Evolutionary conservation across 1,140 invertebrate genomes (phyloP).

Genomic region (Psilanteris sp.): DNA sequence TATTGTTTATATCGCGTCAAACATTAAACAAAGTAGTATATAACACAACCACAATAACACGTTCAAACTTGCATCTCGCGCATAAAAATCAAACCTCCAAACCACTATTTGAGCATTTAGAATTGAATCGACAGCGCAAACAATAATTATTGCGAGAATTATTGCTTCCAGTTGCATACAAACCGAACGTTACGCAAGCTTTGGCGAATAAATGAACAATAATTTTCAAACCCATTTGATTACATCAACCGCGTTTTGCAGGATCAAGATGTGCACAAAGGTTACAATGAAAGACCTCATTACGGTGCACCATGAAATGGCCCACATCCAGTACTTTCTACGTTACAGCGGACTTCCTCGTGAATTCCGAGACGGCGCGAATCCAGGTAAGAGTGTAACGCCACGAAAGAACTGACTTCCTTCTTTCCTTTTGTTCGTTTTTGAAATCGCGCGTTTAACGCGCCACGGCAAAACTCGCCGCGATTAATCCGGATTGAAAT

Average conservation of each 20-base stretch:
- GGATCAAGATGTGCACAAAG: conserved; percentile 97
- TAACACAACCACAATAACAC: too few species aligned
- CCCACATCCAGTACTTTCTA: conserved; percentile 94
- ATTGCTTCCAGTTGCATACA: too few species aligned
- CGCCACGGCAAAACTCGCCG: conserved; percentile 21
- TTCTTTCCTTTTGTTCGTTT: conserved; percentile 57
- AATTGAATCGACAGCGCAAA: too few species aligned
- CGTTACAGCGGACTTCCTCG: conserved; percentile 91
- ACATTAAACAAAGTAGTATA: too few species aligned
- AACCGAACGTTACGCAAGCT: too few species aligned
- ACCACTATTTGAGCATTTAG: too few species aligned
- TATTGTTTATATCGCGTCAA: too few species aligned
- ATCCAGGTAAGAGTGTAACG: conserved; percentile 85
- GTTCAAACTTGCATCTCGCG: too few species aligned
- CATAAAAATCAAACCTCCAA: too few species aligned
- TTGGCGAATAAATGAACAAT: background rate
- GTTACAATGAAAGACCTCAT: conserved; percentile 93
- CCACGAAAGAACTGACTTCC: conserved; percentile 48
- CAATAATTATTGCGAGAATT: too few species aligned
- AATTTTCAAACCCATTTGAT: conserved; percentile 6
- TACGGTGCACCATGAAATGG: conserved; percentile 96
- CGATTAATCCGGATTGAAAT: conserved; percentile 33
- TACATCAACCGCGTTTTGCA: conserved; percentile 77
- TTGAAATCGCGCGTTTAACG: conserved; percentile 42
- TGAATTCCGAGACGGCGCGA: conserved; percentile 93